Evolutionary conservation across 2,113 vertebrate species (phyloP).

Genomic region (Rutilus rutilus): DNA sequence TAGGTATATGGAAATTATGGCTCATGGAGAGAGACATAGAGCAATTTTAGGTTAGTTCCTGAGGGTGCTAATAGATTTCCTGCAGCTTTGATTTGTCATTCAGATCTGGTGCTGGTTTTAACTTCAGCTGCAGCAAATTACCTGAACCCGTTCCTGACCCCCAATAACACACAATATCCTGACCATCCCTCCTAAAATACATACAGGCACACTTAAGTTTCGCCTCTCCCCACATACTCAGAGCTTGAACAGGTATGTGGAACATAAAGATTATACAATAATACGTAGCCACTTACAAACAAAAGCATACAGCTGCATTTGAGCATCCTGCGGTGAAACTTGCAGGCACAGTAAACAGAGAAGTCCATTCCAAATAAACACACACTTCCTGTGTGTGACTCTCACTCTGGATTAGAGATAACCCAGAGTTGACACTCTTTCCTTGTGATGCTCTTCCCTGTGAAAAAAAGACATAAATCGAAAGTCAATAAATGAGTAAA

Average conservation of each 20-base stretch:
- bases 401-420: conserved; percentile 50
- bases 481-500: not conserved
- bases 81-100: conserved; percentile 62
- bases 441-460: conserved; percentile 20
- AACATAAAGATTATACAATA: not conserved
- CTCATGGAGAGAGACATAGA: conserved; percentile 36
- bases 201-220: conserved; percentile 16
- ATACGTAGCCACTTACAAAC: conserved; percentile 22
- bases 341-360: conserved; percentile 71
- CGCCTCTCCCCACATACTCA: not conserved
- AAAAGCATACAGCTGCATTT: conserved; percentile 39
- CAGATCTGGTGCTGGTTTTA: conserved; percentile 48
- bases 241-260: not conserved
- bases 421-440: conserved; percentile 40
- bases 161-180: conserved; percentile 27
- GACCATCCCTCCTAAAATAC: conserved; percentile 31
- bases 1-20: conserved; percentile 55
- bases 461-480: not conserved
- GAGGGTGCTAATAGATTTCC: conserved; percentile 62
- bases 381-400: conserved; percentile 70
- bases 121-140: conserved; percentile 69
- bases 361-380: conserved; percentile 76
- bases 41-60: conserved; percentile 38
- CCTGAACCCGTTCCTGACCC: conserved; percentile 55
- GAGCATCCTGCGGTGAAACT: conserved; percentile 39